These are phyloP conservation scores for Chloroclysta siterata DNA, from an alignment of 2,888 invertebrate species.

Conservation along the genomic window DNA sequence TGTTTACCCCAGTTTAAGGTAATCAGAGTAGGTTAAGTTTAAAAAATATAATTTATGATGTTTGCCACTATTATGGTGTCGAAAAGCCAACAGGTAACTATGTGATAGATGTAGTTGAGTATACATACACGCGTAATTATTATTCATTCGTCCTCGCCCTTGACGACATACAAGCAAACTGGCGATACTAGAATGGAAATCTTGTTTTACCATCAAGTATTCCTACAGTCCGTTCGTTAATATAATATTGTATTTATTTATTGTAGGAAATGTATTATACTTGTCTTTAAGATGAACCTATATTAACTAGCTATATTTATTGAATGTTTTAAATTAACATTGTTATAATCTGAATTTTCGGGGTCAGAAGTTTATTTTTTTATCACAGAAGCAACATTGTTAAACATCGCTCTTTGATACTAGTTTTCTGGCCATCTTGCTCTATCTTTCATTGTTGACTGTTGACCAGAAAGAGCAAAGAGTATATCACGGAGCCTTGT, in stretches of 20 bases:
- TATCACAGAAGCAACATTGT: slow-evolving; percentile 54
- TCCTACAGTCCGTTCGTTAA: slow-evolving; percentile 34
- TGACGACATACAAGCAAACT: slow-evolving; percentile 53
- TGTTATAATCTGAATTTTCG: slow-evolving; percentile 41
- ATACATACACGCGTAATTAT: slow-evolving; percentile 34
- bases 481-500: slow-evolving; percentile 53
- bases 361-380: slow-evolving; percentile 73
- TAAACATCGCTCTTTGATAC: slow-evolving; percentile 45
- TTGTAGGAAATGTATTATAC: slow-evolving; percentile 9
- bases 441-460: slow-evolving; percentile 33
- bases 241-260: slow-evolving; percentile 35
- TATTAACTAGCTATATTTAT: too few relatives aligned
- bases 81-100: slow-evolving; percentile 2
- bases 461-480: slow-evolving; percentile 54
- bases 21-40: too few relatives aligned
- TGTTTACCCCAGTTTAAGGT: too few relatives aligned
- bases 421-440: slow-evolving; percentile 52
- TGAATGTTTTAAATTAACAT: background rate
- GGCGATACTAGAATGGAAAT: slow-evolving; percentile 59
- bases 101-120: slow-evolving; percentile 11
- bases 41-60: too few relatives aligned
- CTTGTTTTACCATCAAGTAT: slow-evolving; percentile 47
- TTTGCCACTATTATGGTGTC: background rate
- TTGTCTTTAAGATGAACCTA: too few relatives aligned
- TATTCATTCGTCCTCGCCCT: slow-evolving; percentile 58